These are phyloP conservation scores for Megalopta genalis DNA, from an alignment of 1,140 invertebrate genomes.

Conservation along the genomic window DNA sequence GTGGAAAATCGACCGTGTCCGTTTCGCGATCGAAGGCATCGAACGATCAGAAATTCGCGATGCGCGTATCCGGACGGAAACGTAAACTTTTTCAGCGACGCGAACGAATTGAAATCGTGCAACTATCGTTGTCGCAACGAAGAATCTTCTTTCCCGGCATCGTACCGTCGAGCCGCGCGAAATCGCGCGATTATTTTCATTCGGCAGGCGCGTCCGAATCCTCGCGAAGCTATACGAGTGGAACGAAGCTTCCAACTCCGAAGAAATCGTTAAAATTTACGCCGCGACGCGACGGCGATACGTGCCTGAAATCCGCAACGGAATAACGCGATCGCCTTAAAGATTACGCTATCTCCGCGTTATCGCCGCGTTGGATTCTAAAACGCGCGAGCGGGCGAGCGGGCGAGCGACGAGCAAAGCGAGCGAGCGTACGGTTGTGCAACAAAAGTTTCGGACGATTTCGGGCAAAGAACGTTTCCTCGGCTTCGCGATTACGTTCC, in stretches of 20 bases:
- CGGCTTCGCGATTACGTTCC: conserved; percentile 22
- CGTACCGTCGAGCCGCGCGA: too few relatives aligned
- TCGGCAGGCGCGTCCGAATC: neutral
- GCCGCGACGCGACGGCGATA: conserved; percentile 5
- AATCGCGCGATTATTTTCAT: neutral
- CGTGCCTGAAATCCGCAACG: conserved; percentile 34
- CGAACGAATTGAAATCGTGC: too few relatives aligned
- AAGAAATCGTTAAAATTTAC: conserved; percentile 24
- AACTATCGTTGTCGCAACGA: too few relatives aligned
- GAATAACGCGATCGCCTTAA: conserved; percentile 30
- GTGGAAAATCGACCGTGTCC: too few relatives aligned
- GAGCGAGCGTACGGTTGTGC: conserved; percentile 6
- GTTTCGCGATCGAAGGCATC: too few relatives aligned
- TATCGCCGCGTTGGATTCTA: conserved; percentile 22
- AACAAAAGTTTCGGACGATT: conserved; percentile 27
- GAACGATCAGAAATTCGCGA: too few relatives aligned
- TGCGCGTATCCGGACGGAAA: too few relatives aligned
- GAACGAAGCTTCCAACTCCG: neutral
- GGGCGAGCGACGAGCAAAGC: neutral
- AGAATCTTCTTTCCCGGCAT: too few relatives aligned
- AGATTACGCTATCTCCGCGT: conserved; percentile 34
- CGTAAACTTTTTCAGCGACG: too few relatives aligned
- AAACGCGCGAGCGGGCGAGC: conserved; percentile 7
- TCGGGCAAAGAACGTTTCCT: conserved; percentile 16
- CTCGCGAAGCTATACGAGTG: neutral